A percentile compares a stretch with the other conserved stretches of the same genome.
Evolutionary conservation across 2,797 vertebrate genomes (phyloP).

Genomic region (Nasua narica): DNA sequence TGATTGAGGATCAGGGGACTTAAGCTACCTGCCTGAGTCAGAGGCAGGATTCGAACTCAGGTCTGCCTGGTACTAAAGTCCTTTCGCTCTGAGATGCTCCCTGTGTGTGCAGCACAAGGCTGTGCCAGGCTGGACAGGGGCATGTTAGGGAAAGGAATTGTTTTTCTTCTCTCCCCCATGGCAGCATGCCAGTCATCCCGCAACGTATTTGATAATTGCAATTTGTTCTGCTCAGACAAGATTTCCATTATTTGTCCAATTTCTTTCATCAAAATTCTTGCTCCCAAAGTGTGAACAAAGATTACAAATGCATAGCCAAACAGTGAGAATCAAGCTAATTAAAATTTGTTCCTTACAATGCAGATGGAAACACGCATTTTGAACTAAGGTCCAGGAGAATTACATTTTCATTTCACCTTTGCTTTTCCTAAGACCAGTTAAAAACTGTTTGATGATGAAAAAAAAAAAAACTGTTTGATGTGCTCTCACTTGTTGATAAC

Average conservation of each 20-base stretch:
- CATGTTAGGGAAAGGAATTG: neutral
- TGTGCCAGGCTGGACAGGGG: neutral
- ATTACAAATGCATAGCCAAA: conserved; percentile 82
- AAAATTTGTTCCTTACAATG: conserved; percentile 79
- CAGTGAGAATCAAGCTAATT: conserved; percentile 81
- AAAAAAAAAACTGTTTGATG: conserved; percentile 75
- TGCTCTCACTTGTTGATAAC: conserved; percentile 47
- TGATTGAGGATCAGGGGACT: neutral
- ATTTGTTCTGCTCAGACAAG: conserved; percentile 84
- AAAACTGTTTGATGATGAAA: conserved; percentile 73
- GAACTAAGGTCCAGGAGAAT: conserved; percentile 71
- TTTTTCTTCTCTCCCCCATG: neutral
- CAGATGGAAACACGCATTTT: conserved; percentile 66
- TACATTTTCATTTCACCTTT: conserved; percentile 73
- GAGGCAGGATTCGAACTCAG: neutral
- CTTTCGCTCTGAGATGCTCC: neutral
- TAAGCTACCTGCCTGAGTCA: neutral
- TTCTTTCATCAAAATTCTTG: conserved; percentile 83
- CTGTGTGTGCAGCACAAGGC: neutral
- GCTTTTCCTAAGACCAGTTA: conserved; percentile 75
- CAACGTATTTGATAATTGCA: conserved; percentile 76
- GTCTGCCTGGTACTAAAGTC: neutral
- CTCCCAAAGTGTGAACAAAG: conserved; percentile 82
- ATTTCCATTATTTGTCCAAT: conserved; percentile 83
- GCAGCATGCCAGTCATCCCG: conserved; percentile 50